phyloP scores from a whole-genome alignment of 2,113 vertebrate genomes.

The Astur gentilis region DNA sequence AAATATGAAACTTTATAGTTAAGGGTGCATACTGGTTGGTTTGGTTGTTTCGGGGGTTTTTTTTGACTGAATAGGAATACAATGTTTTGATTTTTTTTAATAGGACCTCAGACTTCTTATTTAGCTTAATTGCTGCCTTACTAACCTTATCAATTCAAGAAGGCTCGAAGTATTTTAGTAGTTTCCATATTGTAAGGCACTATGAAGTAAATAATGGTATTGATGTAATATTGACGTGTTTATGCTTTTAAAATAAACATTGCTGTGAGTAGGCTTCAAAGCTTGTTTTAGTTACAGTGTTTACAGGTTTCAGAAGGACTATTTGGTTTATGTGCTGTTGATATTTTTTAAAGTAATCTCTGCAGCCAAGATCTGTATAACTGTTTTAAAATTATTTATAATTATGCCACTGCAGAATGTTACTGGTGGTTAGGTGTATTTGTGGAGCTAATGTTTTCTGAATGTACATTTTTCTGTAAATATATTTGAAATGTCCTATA shows the following conservation, averaged over 20 bases:
- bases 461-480: not conserved
- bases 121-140: not conserved
- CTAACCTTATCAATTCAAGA: not conserved
- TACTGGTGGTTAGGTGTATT: not conserved
- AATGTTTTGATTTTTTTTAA: not conserved
- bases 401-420: not conserved
- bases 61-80: not conserved
- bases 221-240: not conserved
- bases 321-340: not conserved
- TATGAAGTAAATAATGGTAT: not conserved
- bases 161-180: not conserved
- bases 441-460: not conserved
- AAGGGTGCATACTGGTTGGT: not conserved
- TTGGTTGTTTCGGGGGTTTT: not conserved
- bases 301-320: not conserved
- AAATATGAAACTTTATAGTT: not conserved
- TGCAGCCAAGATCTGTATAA: not conserved
- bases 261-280: not conserved
- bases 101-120: not conserved
- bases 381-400: not conserved
- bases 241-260: conserved; percentile 7
- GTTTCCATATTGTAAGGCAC: not conserved
- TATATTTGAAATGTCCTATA: not conserved
- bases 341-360: not conserved
- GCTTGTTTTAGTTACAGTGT: not conserved